These are phyloP conservation scores for Turritopsis rubra DNA, from an alignment of 30 jellyfish, hydroid and myxozoan genomes.

Conservation along the genomic window DNA sequence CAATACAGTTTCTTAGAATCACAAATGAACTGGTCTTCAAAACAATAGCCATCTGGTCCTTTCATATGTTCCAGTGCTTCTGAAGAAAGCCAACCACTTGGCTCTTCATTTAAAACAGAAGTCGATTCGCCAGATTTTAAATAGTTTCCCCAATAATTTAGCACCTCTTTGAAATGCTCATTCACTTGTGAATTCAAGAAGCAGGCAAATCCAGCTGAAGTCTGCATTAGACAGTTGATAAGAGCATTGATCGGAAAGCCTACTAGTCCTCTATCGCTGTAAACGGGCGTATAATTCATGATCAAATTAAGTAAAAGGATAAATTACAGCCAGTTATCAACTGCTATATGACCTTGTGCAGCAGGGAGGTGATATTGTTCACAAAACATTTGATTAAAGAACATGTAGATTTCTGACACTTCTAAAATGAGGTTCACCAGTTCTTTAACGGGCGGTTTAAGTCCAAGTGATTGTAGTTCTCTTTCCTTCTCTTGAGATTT, in stretches of 20 bases:
- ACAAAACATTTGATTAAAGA: slow-evolving; percentile 7
- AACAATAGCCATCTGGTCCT: background rate
- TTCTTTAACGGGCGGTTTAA: background rate
- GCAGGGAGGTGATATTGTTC: background rate
- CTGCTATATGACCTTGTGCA: background rate
- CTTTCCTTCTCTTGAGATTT: background rate
- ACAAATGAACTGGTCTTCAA: background rate
- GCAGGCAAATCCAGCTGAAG: slow-evolving; percentile 6
- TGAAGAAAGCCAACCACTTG: background rate
- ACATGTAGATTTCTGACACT: background rate
- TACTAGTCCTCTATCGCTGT: background rate
- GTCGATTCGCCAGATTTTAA: background rate
- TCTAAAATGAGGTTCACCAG: background rate
- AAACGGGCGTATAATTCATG: slow-evolving; percentile 1
- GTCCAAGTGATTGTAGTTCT: background rate
- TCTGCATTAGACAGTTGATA: background rate
- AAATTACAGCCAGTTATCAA: background rate
- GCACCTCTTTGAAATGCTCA: background rate
- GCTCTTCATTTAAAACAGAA: background rate
- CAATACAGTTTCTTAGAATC: background rate
- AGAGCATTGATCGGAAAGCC: slow-evolving; percentile 7
- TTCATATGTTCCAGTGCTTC: background rate
- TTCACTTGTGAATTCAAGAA: background rate
- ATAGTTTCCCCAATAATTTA: background rate
- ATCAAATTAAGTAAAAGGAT: background rate